Conservation (phyloP, 2,113 vertebrate genomes). For the Protobothrops mucrosquamatus region DNA sequence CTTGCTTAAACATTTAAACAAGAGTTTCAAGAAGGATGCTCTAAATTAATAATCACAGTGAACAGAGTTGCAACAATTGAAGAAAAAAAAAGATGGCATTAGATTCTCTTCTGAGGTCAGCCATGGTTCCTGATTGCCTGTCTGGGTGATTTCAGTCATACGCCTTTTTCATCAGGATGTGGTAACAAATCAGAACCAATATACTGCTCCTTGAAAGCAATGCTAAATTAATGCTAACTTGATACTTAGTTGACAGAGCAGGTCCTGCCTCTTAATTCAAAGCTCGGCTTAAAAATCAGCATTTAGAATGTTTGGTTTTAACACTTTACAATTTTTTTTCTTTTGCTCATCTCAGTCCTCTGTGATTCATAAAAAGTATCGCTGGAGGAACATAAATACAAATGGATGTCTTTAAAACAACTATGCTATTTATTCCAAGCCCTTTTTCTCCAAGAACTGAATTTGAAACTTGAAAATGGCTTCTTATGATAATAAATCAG, state of each 20-base stretch:
- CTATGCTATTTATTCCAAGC: neutral
- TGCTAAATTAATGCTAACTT: neutral
- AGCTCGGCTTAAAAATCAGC: neutral
- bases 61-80: neutral
- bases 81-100: neutral
- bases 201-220: neutral
- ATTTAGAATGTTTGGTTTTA: neutral
- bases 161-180: neutral
- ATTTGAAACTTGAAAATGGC: neutral
- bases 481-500: conserved; percentile 2
- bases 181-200: neutral
- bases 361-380: neutral
- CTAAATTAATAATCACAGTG: neutral
- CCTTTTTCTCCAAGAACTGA: neutral
- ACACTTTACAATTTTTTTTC: neutral
- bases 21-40: neutral
- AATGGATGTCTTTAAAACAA: neutral
- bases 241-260: neutral
- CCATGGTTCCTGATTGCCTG: neutral
- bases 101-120: neutral
- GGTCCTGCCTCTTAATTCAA: neutral
- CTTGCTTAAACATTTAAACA: neutral
- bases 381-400: conserved; percentile 3
- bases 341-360: neutral
- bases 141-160: neutral